Base-by-base conservation (phyloP, 1,140 invertebrate species). In the Drosophila arawakana region DNA sequence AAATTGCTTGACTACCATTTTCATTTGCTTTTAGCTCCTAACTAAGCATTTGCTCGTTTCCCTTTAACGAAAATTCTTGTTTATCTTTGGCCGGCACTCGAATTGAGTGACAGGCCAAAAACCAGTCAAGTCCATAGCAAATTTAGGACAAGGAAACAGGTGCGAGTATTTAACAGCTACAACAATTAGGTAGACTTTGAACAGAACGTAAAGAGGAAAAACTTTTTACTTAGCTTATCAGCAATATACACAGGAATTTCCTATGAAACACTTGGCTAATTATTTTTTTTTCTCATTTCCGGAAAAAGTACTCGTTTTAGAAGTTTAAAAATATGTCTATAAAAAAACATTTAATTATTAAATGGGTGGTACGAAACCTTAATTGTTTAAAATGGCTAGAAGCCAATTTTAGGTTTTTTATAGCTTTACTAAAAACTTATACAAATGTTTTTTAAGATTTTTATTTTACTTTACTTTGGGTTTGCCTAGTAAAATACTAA, bases 1-100 rank as follows among this genome's bases (percentile, higher is more conserved):
- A 89, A 84, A 89, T 89, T 88, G 80, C 84, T 89, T 66, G 76
- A 55, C 76, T 80, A 83, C 80, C 73, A 66, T 80, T 83, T 88
- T 85, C 76, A 71, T 88, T 84, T 89, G 83, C 73, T 81, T 75
- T 84, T 89, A 79, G 80, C 80, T 66, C 68, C 80, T 78, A 86
- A 82, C 76, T 83, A 77, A 88, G 72, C 72, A 76, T 85, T 85
- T 73, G 72, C 41, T 78, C 75, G 50, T 73, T 68, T 69, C 58
- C 46, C 25, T 30, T 65, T 43, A 49, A 35, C 73, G 54, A 60
- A 73, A 78, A 61, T 76, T 78, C 81, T 73, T 88, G 82, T 86
- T 86, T 86, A 88, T 86, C 82, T 88, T 80, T 63, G 75, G 25
- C 68, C 61, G 61, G 76, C 75, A 85, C 82, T 85, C 73, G 59